These are phyloP conservation scores for Dermatemys mawii DNA, from an alignment of 2,113 vertebrate genomes.

Conservation along the genomic window DNA sequence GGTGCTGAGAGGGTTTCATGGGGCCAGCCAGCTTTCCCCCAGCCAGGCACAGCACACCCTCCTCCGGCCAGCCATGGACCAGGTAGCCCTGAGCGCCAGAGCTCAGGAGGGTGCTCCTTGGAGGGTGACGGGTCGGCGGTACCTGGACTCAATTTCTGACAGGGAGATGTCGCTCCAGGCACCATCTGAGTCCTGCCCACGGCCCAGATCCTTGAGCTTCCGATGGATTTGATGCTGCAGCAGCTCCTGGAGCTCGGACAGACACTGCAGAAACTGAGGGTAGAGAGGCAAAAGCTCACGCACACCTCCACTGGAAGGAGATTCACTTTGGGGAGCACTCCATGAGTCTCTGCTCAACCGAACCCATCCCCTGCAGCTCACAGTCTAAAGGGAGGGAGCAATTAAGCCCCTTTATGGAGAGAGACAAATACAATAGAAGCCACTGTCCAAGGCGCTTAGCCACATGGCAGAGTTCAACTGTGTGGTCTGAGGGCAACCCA, in stretches of 20 bases:
- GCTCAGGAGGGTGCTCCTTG: background rate
- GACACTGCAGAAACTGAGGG: constrained; percentile 72
- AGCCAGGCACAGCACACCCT: background rate
- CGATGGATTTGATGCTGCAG: constrained; percentile 74
- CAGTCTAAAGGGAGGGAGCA: background rate
- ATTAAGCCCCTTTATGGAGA: background rate
- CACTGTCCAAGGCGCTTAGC: background rate
- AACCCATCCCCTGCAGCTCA: background rate
- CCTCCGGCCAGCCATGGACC: accelerated
- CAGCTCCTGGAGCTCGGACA: constrained; percentile 74
- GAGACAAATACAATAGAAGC: background rate
- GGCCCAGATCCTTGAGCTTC: constrained; percentile 73
- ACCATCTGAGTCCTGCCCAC: constrained; percentile 53
- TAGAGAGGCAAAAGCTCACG: background rate
- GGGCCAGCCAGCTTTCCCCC: background rate
- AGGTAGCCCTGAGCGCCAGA: accelerated
- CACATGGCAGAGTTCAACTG: background rate
- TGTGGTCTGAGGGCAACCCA: background rate
- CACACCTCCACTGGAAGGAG: background rate
- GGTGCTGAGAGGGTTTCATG: background rate
- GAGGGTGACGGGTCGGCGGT: accelerated
- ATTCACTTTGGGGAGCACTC: background rate
- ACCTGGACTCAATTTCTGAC: constrained; percentile 93
- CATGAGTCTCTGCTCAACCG: background rate
- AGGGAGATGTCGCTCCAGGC: constrained; percentile 77